A percentile compares a stretch with the other conserved stretches of the same genome.
These are phyloP conservation scores for Chromis chromis DNA, from an alignment of 2,797 vertebrate species.

Conservation along the genomic window DNA sequence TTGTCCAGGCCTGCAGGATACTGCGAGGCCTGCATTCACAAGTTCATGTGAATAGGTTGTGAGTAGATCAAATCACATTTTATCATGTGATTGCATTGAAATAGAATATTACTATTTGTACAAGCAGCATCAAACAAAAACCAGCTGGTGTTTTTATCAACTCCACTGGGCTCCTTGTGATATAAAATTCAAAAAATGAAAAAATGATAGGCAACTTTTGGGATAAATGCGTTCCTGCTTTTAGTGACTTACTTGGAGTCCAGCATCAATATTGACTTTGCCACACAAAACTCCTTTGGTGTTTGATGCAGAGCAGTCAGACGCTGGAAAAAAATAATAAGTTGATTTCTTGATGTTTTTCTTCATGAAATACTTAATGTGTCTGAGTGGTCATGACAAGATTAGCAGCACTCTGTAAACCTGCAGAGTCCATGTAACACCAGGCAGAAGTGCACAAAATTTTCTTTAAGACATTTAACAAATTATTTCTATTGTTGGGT, in stretches of 20 bases:
- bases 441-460: conserved; percentile 2
- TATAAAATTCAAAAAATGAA: no score
- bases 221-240: no score
- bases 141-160: no score
- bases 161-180: no score
- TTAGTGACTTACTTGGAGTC: no score
- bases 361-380: conserved; percentile 1
- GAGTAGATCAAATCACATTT: neutral
- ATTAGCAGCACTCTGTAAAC: conserved; percentile 25
- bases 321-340: no score
- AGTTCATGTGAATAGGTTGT: neutral
- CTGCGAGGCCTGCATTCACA: neutral
- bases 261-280: no score
- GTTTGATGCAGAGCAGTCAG: no score
- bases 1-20: no score
- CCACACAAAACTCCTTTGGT: no score
- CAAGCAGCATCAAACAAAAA: neutral
- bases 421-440: neutral
- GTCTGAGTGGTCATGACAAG: conserved; percentile 18
- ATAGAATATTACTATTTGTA: neutral
- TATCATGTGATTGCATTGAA: neutral
- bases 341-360: neutral
- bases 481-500: neutral
- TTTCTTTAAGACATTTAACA: neutral
- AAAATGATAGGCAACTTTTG: no score